Evolutionary conservation across 92 coral and sea anemone species (phyloP).

Genomic region (Epizoanthus scotinus): DNA sequence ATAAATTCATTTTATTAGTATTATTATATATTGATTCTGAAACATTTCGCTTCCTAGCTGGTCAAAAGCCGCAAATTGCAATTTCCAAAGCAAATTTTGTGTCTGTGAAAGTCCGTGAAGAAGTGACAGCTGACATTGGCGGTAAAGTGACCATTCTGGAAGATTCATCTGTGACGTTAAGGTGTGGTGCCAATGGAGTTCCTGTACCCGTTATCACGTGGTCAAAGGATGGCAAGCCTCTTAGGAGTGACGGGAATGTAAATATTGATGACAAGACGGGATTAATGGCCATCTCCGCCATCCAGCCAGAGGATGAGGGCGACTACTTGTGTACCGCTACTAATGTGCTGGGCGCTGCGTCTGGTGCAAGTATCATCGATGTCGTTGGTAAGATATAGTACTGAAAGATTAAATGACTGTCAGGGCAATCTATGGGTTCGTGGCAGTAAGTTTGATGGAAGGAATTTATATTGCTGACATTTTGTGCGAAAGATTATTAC

Average conservation of each 20-base stretch:
- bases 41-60: background rate
- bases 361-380: background rate
- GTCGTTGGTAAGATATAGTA: background rate
- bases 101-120: background rate
- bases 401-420: background rate
- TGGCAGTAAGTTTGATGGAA: too few relatives aligned
- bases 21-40: too few relatives aligned
- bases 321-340: background rate
- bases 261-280: background rate
- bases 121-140: slow-evolving; percentile 3
- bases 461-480: too few relatives aligned
- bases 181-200: background rate
- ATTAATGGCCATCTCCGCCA: background rate
- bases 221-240: background rate
- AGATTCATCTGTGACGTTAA: background rate
- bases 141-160: slow-evolving; percentile 1
- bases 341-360: background rate
- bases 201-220: background rate
- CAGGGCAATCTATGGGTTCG: too few relatives aligned
- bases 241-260: background rate
- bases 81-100: background rate
- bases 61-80: background rate
- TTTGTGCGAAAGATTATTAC: too few relatives aligned
- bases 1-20: too few relatives aligned
- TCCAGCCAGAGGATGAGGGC: background rate